These are phyloP conservation scores for Himalopsyche kuldschensis DNA, from an alignment of 2,888 invertebrate genomes.

Conservation along the genomic window DNA sequence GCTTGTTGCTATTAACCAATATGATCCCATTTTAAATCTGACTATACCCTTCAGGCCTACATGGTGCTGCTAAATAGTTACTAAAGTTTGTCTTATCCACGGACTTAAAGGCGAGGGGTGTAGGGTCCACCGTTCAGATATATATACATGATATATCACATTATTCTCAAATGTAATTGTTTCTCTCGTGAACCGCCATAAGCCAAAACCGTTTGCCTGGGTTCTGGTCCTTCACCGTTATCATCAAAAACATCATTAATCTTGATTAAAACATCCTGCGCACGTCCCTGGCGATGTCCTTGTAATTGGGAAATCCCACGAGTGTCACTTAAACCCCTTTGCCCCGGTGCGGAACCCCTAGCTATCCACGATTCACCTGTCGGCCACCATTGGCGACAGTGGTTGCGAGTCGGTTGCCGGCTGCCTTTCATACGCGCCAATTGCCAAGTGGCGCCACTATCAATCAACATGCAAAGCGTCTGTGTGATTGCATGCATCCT, in stretches of 20 bases:
- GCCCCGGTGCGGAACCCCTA: background rate
- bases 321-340: background rate
- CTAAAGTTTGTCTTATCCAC: no score
- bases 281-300: background rate
- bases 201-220: background rate
- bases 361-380: background rate
- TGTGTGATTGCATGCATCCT: background rate
- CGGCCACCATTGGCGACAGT: background rate
- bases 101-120: no score
- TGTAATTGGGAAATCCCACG: slow-evolving; percentile 28
- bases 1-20: no score
- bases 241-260: no score
- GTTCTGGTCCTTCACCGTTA: no score
- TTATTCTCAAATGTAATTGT: no score
- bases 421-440: background rate
- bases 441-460: background rate
- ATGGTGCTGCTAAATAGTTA: no score
- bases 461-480: background rate
- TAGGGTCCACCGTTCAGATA: no score
- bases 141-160: no score
- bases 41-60: no score
- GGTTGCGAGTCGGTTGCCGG: background rate
- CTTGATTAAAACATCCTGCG: background rate
- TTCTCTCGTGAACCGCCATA: background rate
- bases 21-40: no score